These are phyloP conservation scores for Chymomyza amoena DNA, from an alignment of 2,888 invertebrate genomes.

Conservation along the genomic window DNA sequence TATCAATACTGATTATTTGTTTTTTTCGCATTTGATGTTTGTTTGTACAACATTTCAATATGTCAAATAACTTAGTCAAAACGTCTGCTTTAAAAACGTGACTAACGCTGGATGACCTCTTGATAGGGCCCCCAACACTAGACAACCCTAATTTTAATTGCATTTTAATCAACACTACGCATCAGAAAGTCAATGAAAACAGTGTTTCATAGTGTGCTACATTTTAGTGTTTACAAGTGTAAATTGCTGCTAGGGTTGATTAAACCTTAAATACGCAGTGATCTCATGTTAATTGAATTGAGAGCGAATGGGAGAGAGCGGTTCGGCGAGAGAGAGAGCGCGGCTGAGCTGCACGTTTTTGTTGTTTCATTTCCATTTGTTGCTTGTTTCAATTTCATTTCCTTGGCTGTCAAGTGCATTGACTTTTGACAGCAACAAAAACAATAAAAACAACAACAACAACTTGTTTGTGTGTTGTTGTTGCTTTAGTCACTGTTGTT, in stretches of 20 bases:
- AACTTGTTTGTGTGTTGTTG: slow-evolving; percentile 41
- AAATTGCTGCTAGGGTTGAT: not conserved
- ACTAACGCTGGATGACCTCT: not conserved
- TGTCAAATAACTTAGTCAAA: not conserved
- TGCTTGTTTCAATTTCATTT: slow-evolving; percentile 35
- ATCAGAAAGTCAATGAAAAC: too few species aligned
- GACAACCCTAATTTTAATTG: not conserved
- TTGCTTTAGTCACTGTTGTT: slow-evolving; percentile 13
- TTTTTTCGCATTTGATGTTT: slow-evolving; percentile 5
- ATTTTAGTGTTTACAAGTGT: not conserved
- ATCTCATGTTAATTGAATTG: not conserved
- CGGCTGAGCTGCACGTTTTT: slow-evolving; percentile 12
- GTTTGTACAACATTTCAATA: not conserved
- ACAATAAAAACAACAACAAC: slow-evolving; percentile 17
- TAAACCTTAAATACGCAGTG: not conserved
- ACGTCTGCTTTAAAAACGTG: not conserved
- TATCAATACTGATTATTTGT: slow-evolving; percentile 38
- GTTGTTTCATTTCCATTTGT: slow-evolving; percentile 1
- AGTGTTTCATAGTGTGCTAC: not conserved
- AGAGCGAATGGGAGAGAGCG: not conserved
- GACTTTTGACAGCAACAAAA: slow-evolving; percentile 41
- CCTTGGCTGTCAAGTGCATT: slow-evolving; percentile 50
- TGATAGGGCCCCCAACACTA: not conserved
- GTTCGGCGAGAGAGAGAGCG: not conserved
- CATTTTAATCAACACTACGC: not conserved